Evolutionary conservation across 1,140 invertebrate genomes (phyloP).

Genomic region (Caenorhabditis elegans): WBcel235 BX284606.5:2778001-2778500

Average conservation of each 20-base stretch:
- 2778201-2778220: constrained; percentile 12
- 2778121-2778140: constrained; percentile 7
- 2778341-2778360: constrained; percentile 85
- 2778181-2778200: constrained; percentile 19
- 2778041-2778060: neutral
- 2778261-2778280: neutral
- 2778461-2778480: neutral
- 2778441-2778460: constrained; percentile 72
- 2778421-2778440: constrained; percentile 89
- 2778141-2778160: neutral
- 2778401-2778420: constrained; percentile 87
- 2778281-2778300: constrained; percentile 32
- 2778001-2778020: neutral
- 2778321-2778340: constrained; percentile 84
- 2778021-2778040: neutral
- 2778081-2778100: neutral
- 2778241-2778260: neutral
- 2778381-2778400: constrained; percentile 93
- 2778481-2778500: no score
- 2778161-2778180: neutral
- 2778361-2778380: constrained; percentile 84
- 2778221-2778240: neutral
- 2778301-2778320: constrained; percentile 29
- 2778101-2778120: neutral
- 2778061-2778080: no score